These are phyloP conservation scores for Dastarcus helophoroides DNA, from an alignment of 2,888 invertebrate species.

Conservation along the genomic window DNA sequence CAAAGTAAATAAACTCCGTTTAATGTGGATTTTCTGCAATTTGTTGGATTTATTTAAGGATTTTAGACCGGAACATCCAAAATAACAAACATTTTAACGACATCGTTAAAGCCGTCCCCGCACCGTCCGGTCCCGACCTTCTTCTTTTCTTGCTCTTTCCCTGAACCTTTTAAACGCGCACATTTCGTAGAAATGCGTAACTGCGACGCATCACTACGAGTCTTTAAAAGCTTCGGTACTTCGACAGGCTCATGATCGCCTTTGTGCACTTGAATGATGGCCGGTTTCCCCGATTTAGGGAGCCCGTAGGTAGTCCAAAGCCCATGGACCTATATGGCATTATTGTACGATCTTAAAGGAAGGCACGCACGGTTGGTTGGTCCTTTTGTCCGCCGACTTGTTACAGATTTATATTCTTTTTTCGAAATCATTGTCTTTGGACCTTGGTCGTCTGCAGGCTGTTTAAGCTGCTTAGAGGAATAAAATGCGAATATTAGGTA, in stretches of 20 bases:
- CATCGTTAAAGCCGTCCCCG: conserved; percentile 20
- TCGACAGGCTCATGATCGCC: conserved; percentile 28
- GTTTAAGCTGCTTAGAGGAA: too few species aligned
- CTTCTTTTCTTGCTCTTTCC: conserved; percentile 19
- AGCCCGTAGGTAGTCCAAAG: conserved; percentile 4
- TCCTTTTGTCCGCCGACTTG: too few species aligned
- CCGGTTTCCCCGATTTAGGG: conserved; percentile 7
- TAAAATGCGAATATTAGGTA: too few species aligned
- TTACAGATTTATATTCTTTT: too few species aligned
- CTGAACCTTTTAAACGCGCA: conserved; percentile 10
- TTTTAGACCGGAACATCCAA: conserved; percentile 28
- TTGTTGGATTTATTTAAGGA: conserved; percentile 21
- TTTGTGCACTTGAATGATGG: conserved; percentile 16
- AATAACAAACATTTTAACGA: conserved; percentile 30
- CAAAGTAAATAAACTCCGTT: conserved; percentile 15
- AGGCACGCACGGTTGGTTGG: too few species aligned
- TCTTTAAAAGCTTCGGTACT: conserved; percentile 26
- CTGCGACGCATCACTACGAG: conserved; percentile 27
- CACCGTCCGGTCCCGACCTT: conserved; percentile 7
- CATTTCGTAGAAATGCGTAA: conserved; percentile 23
- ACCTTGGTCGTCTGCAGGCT: too few species aligned
- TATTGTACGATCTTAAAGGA: too few species aligned
- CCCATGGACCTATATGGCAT: too few species aligned
- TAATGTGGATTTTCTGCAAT: conserved; percentile 20
- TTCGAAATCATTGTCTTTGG: too few species aligned